Evolutionary conservation across 2,113 vertebrate genomes (phyloP), one percentile per base, ranked within the genome.

Genomic region (Ophiodon elongatus): DNA sequence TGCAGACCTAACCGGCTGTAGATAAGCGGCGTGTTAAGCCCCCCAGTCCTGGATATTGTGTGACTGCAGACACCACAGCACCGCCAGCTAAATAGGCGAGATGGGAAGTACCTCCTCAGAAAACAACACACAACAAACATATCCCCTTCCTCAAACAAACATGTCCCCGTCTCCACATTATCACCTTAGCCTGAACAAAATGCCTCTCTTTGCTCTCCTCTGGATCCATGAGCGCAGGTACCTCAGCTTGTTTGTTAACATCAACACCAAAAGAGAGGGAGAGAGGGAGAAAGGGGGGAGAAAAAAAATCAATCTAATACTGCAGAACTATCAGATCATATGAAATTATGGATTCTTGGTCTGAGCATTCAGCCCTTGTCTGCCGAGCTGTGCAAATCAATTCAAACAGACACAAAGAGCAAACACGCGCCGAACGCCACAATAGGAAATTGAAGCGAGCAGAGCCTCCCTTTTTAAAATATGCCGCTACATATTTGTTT

Each of bases 241-340:
- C 91, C 94, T 94, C 89, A 70, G 92, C 95, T 95, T 97, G 96
- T 97, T 97, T 97, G 97, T 97, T 97, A 97, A 96, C 95, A 94
- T 93, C 90, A 93, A 94, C 95, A 96, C 95, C 95, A 95, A 90
- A n/a, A 92, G 91, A 87, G 79, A 88, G 88, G 72, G 84, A 86
- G 83, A 59, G 83, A 73, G 74, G 35, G 74, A 74, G 78, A 43
- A 81, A 50, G 80, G 73, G 85, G n/a, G 52, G 6, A 8, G 57
- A 56, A 19, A 95, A 95, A 95, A 96, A 97, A 97, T 97, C 96
- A 96, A 96, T 97, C 97, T 97, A 95, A 96, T 96, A 96, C 96
- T 96, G 96, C 96, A 97, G 95, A 96, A 97, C 96, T 97, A 97
- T 97, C 96, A 97, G 96, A 97, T 97, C 96, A 97, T 97, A 97